phyloP scores from a whole-genome alignment of 1,140 invertebrate genomes.

The Aporrectodea caliginosa region DNA sequence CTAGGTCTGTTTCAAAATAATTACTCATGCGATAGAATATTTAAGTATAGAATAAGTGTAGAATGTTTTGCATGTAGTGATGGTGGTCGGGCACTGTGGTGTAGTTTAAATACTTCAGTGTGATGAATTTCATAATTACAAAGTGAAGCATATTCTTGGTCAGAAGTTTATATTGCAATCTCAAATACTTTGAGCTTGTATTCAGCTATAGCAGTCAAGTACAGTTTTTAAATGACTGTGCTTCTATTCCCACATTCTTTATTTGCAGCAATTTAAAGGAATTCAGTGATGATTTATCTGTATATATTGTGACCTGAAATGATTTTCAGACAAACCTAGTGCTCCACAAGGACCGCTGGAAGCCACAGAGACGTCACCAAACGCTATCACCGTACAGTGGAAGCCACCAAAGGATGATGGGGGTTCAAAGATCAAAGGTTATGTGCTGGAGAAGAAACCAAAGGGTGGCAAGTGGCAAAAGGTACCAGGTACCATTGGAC shows the following conservation, averaged over 20 bases:
- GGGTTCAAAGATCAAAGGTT: constrained; percentile 90
- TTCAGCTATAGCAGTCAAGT: background rate
- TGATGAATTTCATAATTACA: no score
- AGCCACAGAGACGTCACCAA: constrained; percentile 90
- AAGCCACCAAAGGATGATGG: constrained; percentile 81
- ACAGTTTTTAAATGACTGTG: background rate
- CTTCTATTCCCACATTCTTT: background rate
- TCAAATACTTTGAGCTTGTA: background rate
- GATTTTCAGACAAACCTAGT: constrained; percentile 72
- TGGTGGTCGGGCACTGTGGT: no score
- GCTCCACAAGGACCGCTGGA: constrained; percentile 74
- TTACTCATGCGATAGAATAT: no score
- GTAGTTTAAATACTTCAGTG: no score
- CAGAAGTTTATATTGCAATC: background rate
- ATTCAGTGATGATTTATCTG: background rate
- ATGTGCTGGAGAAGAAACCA: constrained; percentile 82
- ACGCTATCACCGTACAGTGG: constrained; percentile 92
- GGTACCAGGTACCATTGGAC: constrained; percentile 35
- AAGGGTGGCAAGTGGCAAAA: constrained; percentile 63
- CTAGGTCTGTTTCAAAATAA: constrained; percentile 57
- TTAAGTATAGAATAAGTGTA: no score
- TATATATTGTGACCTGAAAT: background rate
- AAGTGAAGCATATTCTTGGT: background rate
- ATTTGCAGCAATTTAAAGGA: background rate
- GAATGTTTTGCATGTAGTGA: no score